Evolutionary conservation across 2,113 vertebrate species (phyloP), one percentile per base, ranked within the genome.

Genomic region (Thinocorus orbignyianus): DNA sequence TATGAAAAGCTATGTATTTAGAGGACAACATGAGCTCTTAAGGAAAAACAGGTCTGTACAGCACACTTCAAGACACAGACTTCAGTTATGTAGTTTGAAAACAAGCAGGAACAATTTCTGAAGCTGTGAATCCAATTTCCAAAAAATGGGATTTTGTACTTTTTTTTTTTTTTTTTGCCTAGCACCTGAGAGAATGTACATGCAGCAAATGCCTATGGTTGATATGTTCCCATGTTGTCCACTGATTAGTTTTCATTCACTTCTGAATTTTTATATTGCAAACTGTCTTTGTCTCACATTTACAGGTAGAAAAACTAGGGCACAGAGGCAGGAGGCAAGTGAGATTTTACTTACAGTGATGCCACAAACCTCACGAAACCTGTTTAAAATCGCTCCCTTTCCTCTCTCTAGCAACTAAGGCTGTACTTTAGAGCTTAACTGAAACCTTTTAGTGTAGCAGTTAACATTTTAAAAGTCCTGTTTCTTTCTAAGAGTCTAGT

Each of bases 181-280:
- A 60, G 26, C 24, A 20, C 20, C 61, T 30, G 19, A 4, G 8
- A 54, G 73, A 66, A 84, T 10, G 22, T 52, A 12, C 12, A 10
- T 25, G 12, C 37, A 58, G 31, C 25, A 66, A 64, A 35, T 54
- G 37, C 22, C 4, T 9, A 1, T 48, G 31, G 10, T 30, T 76
- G 51, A 28, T 41, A 6, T 0, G 0, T 48, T 39, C 57, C 52
- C 3, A 0, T 22, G 37, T 30, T 68, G 44, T 37, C 46, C 60
- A 13, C 30, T 74, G 25, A 9, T 26, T 20, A 20, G 57, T 74
- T 35, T 51, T n/a, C 51, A 49, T 41, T 71, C 39, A 26, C 19
- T 74, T 30, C 20, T 31, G 51, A 58, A 13, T 54, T 26, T 58
- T n/a, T 68, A 13, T 58, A 17, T 17, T 55, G 62, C 70, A 86